Evolutionary conservation across 2,797 vertebrate genomes (phyloP), one percentile per base, ranked within the genome.

Genomic region (Tragopan temminckii): DNA sequence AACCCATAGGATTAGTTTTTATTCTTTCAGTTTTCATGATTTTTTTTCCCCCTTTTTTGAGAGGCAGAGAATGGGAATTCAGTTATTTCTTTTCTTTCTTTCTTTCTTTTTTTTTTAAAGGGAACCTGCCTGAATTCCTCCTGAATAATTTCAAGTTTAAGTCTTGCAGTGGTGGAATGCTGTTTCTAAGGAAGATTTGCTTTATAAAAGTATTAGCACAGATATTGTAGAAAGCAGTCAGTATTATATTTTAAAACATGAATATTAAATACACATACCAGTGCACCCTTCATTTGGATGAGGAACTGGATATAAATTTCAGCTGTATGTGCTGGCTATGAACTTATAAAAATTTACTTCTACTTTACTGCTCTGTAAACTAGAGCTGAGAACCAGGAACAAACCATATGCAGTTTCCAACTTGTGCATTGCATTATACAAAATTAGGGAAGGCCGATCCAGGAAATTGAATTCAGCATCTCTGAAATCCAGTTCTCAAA

Each of bases 31-130:
- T 52, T 52, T 52, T 16, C 16, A 52, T 52, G 15, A 29, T 17
- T 52, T 52, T 29, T 52, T 50, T 25, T 24, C 7, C 46, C 25
- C 5, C 23, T 52, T 52, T 52, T 27, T 52, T 52, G 25, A 52
- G 48, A 52, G 27, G 27, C 24, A 25, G 48, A 27, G 24, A 27
- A 14, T 50, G 24, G 24, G 15, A 52, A 52, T 52, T 52, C 25
- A 52, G 9, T 17, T 72, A 6, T 58, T 76, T 80, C 64, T 85
- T 70, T 67, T 23, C 23, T 63, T 89, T 84, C 59, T 33, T 80
- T 91, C 82, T 77, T 92, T 75, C 24, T 40, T 40, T 63, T 87
- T 80, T 91, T 89, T 67, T 93, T 75, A 24, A 58, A 66, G 20
- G 15, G 18, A 87, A 52, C 25, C 70, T 78, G 10, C 13, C 25